These are phyloP conservation scores for Spodoptera frugiperda DNA, from an alignment of 1,140 invertebrate genomes.

Conservation along the genomic window DNA sequence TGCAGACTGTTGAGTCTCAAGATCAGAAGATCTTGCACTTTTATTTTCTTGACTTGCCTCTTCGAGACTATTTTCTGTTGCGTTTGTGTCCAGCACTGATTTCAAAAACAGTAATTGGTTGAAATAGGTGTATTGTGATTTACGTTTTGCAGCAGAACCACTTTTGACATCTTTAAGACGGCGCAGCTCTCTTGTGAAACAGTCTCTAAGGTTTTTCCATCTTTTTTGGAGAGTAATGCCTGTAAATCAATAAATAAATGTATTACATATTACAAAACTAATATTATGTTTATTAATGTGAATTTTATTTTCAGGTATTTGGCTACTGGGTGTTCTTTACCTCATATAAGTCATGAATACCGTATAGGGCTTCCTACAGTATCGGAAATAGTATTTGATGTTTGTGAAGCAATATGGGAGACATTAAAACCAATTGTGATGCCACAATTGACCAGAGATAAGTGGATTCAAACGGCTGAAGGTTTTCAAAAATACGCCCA, in stretches of 20 bases:
- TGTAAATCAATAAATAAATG: constrained; percentile 50
- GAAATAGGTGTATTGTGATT: constrained; percentile 39
- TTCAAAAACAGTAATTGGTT: constrained; percentile 51
- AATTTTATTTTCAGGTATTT: background rate
- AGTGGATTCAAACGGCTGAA: too few relatives aligned
- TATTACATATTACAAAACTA: constrained; percentile 8
- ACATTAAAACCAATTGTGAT: too few relatives aligned
- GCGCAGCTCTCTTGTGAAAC: constrained; percentile 50
- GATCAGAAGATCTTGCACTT: constrained; percentile 55
- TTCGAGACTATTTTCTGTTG: constrained; percentile 55
- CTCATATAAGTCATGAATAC: too few relatives aligned
- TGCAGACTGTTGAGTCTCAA: constrained; percentile 55
- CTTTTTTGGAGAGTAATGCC: constrained; percentile 49
- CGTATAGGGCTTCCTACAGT: too few relatives aligned
- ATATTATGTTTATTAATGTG: constrained; percentile 8
- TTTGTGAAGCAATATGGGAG: too few relatives aligned
- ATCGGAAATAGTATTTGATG: too few relatives aligned
- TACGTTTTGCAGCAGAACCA: constrained; percentile 48
- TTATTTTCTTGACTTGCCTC: constrained; percentile 54
- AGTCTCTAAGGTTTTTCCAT: constrained; percentile 51
- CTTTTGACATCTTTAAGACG: constrained; percentile 49
- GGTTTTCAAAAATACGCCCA: too few relatives aligned
- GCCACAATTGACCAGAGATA: too few relatives aligned
- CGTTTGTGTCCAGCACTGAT: constrained; percentile 52
- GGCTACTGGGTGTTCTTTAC: background rate